phyloP scores from a whole-genome alignment of 2,888 invertebrate genomes.

The Idaea biselata region DNA sequence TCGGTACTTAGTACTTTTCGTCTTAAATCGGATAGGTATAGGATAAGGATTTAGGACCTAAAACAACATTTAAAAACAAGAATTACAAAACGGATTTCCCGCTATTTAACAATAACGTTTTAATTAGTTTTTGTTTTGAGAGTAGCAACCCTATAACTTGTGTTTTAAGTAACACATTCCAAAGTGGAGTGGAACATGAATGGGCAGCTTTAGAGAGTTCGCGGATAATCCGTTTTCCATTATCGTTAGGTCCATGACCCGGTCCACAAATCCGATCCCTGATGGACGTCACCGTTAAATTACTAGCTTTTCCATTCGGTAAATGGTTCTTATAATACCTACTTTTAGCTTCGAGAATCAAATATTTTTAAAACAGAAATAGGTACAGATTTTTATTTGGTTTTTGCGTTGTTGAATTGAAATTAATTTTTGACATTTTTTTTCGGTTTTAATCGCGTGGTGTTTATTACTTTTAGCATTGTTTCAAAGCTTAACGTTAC shows the following conservation, averaged over 20 bases:
- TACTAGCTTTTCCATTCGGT: slow-evolving; percentile 9
- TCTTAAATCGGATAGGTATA: too few species aligned
- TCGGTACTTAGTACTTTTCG: too few species aligned
- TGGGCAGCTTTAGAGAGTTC: slow-evolving; percentile 41
- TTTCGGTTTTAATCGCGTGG: too few species aligned
- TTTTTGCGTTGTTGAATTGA: too few species aligned
- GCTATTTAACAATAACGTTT: neutral
- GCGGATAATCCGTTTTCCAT: slow-evolving; percentile 60
- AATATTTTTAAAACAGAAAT: neutral
- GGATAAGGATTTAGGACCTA: too few species aligned
- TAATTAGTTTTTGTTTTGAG: neutral
- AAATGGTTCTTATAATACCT: slow-evolving; percentile 4
- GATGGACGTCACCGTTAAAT: slow-evolving; percentile 35
- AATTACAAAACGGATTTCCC: too few species aligned
- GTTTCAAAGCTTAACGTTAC: too few species aligned
- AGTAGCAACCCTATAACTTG: neutral
- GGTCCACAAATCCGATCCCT: slow-evolving; percentile 46
- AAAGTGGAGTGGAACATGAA: slow-evolving; percentile 23
- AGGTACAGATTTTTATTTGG: too few species aligned
- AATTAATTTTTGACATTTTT: too few species aligned
- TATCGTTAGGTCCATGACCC: slow-evolving; percentile 45
- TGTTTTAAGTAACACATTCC: slow-evolving; percentile 23
- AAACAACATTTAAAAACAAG: too few species aligned
- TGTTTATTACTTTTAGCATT: too few species aligned
- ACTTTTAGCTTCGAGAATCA: slow-evolving; percentile 1